Base-by-base conservation (phyloP, 2,113 vertebrate genomes). In the Delphinapterus leucas region DNA sequence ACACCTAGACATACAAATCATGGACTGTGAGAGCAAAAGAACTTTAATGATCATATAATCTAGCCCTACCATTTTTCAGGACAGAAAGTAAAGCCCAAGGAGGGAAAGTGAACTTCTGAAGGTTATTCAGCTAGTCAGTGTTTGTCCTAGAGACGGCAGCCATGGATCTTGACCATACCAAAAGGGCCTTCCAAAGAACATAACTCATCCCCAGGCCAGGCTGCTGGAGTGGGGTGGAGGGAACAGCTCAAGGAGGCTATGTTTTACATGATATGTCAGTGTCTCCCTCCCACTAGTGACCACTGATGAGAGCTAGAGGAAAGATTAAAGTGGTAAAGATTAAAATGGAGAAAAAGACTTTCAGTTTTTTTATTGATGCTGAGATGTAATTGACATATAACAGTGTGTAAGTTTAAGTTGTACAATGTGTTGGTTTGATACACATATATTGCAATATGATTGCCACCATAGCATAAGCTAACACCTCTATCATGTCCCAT, bases 151-250 rank as follows among this genome's bases (percentile, higher is more conserved):
- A 76, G 31, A 15, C 17, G 21, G 38, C 1, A 47, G 33, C 25
- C 5, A 6, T 2, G 3, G 5, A 61, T 2, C 15, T 13, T 47
- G 17, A 25, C 26, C 23, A 1, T 5, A 7, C 20, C 8, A 53
- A 38, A 49, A 83, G 4, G 23, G 3, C 36, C 9, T 81, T 86
- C 18, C 0, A 26, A 28, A 70, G 38, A 70, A 17, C 31, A 6
- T 21, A 14, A 25, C 36, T 74, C 10, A 20, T 49, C 5, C 25
- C 26, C 8, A 15, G 8, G 10, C 5, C 2, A 8, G 20, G 60
- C 18, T 88, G 26, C 71, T 76, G 10, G 15, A 20, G 23, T 74
- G 4, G 2, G 33, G 4, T 12, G 0, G 3, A 47, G 9, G 7
- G 8, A 26, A 8, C 10, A 33, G 8, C 8, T 33, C 26, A 18